Evolutionary conservation across 1,140 invertebrate genomes (phyloP).

Genomic region (Theocolax elegans): DNA sequence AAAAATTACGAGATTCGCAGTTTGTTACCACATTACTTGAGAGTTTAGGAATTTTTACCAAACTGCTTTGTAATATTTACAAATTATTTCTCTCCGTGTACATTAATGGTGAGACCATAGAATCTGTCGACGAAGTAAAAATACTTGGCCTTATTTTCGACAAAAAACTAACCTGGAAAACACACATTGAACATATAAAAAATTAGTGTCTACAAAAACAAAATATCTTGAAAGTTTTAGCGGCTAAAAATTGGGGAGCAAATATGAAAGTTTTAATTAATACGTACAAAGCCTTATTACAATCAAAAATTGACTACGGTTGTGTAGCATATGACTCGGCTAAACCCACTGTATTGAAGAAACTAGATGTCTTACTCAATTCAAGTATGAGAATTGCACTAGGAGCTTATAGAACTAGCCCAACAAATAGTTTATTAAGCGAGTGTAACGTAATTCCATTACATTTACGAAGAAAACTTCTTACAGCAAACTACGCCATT

Average conservation of each 20-base stretch:
- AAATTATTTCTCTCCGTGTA: too few species aligned
- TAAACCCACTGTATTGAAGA: not conserved
- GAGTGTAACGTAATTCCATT: not conserved
- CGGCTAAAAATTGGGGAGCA: too few species aligned
- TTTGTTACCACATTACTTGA: too few species aligned
- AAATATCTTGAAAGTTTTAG: conserved; percentile 39
- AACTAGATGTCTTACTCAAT: not conserved
- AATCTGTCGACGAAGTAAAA: conserved; percentile 19
- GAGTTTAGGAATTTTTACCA: too few species aligned
- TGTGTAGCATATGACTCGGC: conserved; percentile 47
- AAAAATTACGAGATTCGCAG: too few species aligned
- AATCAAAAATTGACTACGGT: conserved; percentile 47
- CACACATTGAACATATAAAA: conserved; percentile 43
- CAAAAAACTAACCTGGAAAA: conserved; percentile 40
- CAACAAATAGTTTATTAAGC: not conserved
- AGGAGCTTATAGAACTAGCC: not conserved
- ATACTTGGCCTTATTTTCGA: conserved; percentile 45
- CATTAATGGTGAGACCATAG: not conserved
- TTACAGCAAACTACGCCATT: not conserved
- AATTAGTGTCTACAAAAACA: conserved; percentile 33
- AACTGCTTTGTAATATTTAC: too few species aligned
- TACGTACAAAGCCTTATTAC: conserved; percentile 36
- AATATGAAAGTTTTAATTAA: too few species aligned
- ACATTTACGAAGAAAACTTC: too few species aligned
- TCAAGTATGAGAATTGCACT: too few species aligned